Percentiles rank a stretch among this genome's conserved stretches.
Conservation (phyloP, 2,797 vertebrate genomes). For the Galaxias olidus region DNA sequence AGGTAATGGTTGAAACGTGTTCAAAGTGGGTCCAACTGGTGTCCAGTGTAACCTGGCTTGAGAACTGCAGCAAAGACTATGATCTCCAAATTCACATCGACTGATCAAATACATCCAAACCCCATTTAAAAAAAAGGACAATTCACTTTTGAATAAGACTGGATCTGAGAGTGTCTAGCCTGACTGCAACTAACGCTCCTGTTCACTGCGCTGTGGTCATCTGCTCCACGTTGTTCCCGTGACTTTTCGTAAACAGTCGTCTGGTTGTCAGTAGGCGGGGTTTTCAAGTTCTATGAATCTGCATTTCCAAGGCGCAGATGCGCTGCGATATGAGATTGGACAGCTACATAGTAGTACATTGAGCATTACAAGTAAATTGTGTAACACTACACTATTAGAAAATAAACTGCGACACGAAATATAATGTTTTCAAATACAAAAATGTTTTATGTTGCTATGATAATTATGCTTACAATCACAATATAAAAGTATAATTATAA, state of each 20-base stretch:
- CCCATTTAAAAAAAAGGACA: background rate
- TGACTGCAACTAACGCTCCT: background rate
- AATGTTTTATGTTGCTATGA: too few species aligned
- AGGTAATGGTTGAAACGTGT: slow-evolving; percentile 24
- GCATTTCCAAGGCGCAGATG: slow-evolving; percentile 55
- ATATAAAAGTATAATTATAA: too few species aligned
- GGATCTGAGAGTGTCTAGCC: too few species aligned
- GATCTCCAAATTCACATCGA: slow-evolving; percentile 23
- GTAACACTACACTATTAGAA: too few species aligned
- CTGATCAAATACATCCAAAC: background rate
- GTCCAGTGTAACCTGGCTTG: slow-evolving; percentile 20
- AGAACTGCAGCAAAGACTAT: slow-evolving; percentile 23
- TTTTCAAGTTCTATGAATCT: slow-evolving; percentile 70
- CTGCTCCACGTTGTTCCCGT: slow-evolving; percentile 59
- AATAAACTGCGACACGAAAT: too few species aligned
- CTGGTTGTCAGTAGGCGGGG: slow-evolving; percentile 64
- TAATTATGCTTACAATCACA: too few species aligned
- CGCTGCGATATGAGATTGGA: background rate
- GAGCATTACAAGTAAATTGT: too few species aligned
- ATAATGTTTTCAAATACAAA: too few species aligned
- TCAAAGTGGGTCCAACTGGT: slow-evolving; percentile 24
- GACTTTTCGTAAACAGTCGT: slow-evolving; percentile 74
- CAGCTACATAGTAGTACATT: too few species aligned
- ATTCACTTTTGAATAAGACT: background rate
- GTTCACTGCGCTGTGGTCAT: slow-evolving; percentile 1